These are phyloP conservation scores for Empidonax traillii DNA, from an alignment of 2,113 vertebrate species.

Conservation along the genomic window DNA sequence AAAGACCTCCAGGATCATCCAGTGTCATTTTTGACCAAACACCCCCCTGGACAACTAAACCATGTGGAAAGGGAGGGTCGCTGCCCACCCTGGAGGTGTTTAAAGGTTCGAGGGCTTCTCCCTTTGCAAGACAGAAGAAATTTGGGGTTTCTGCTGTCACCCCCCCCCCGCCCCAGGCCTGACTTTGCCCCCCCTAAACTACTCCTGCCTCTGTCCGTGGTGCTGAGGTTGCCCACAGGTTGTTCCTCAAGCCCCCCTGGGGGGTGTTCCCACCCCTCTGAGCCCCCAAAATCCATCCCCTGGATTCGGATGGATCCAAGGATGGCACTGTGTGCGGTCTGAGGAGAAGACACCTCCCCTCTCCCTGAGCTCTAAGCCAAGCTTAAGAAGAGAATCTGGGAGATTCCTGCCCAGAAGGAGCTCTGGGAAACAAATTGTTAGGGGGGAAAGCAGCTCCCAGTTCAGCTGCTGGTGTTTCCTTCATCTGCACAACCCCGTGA, in stretches of 20 bases:
- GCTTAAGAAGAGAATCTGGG: no score
- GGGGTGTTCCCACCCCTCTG: background rate
- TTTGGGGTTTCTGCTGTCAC: background rate
- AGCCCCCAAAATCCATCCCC: fast-evolving
- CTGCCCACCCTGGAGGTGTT: background rate
- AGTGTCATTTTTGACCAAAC: background rate
- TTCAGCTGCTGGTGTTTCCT: background rate
- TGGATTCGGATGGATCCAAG: background rate
- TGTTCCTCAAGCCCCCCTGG: fast-evolving
- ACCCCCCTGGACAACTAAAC: background rate
- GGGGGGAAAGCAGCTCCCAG: background rate
- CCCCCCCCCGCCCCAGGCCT: fast-evolving
- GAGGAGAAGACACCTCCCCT: background rate
- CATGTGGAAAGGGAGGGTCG: background rate
- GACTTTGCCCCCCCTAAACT: background rate
- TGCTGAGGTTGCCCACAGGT: background rate
- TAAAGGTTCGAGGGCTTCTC: background rate
- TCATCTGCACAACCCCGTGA: background rate
- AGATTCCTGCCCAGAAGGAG: background rate
- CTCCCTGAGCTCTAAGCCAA: background rate
- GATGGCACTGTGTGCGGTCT: background rate
- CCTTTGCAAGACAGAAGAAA: background rate
- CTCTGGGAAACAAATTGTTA: background rate
- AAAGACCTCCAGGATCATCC: fast-evolving
- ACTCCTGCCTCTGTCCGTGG: background rate